A percentile compares a stretch with the other conserved stretches of the same genome.
Evolutionary conservation across 2,113 vertebrate species (phyloP).

Genomic region (Chlamydotis undulata): DNA sequence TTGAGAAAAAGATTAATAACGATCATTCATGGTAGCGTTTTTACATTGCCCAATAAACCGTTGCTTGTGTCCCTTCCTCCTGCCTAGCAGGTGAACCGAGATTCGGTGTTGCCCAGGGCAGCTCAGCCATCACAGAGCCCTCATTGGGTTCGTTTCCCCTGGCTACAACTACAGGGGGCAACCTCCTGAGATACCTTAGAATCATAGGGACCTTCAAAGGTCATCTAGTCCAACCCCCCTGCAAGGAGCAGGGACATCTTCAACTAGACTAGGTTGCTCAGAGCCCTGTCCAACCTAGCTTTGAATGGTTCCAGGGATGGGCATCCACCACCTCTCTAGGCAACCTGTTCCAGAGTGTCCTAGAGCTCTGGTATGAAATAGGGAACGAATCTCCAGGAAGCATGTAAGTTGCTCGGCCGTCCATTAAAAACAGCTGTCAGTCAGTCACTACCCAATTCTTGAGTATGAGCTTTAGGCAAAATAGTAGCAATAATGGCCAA

Average conservation of each 20-base stretch:
- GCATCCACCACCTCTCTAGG: too few relatives aligned
- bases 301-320: too few relatives aligned
- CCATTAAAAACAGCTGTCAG: background rate
- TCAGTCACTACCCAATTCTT: rapidly evolving
- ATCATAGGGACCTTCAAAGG: too few relatives aligned
- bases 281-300: too few relatives aligned
- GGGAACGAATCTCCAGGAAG: background rate
- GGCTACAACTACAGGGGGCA: background rate
- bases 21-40: rapidly evolving
- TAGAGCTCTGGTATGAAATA: background rate
- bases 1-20: background rate
- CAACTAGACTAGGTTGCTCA: too few relatives aligned
- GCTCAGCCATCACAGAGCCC: background rate
- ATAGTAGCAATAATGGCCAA: too few relatives aligned
- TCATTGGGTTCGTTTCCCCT: background rate
- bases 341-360: background rate
- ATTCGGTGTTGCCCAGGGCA: background rate
- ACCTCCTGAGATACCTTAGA: background rate
- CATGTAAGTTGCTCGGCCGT: rapidly evolving
- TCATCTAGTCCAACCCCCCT: too few relatives aligned
- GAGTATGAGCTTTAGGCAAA: background rate
- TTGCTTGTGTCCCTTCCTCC: background rate
- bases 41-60: background rate
- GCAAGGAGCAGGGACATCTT: too few relatives aligned
- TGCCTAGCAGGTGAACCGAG: background rate